Percentiles rank a stretch among this genome's conserved stretches.
These are phyloP conservation scores for Choristoneura fumiferana DNA, from an alignment of 1,140 invertebrate species.

Conservation along the genomic window DNA sequence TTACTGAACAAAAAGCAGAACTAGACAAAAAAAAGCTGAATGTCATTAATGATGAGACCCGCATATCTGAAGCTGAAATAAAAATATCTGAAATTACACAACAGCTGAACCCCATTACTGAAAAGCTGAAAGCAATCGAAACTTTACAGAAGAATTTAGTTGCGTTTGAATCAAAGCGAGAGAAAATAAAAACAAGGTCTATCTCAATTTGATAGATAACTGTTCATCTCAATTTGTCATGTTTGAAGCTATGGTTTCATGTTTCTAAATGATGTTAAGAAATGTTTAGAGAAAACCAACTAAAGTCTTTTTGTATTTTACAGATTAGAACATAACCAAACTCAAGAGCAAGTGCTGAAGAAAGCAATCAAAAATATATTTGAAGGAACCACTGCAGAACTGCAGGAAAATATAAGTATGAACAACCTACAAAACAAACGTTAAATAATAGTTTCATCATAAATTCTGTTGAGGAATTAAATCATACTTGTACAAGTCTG, in stretches of 20 bases:
- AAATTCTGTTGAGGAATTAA: too few species aligned
- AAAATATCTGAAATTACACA: constrained; percentile 79
- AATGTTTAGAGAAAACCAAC: too few species aligned
- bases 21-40: constrained; percentile 77
- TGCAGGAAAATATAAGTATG: constrained; percentile 81
- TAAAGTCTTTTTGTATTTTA: too few species aligned
- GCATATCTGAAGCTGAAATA: constrained; percentile 81
- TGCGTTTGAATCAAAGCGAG: constrained; percentile 76
- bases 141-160: constrained; percentile 79
- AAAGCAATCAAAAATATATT: constrained; percentile 80
- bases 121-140: constrained; percentile 80
- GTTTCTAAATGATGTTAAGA: too few species aligned
- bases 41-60: constrained; percentile 79
- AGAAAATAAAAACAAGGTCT: constrained; percentile 79
- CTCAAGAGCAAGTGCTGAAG: constrained; percentile 76
- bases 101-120: constrained; percentile 82
- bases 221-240: constrained; percentile 10
- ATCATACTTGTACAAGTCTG: too few species aligned
- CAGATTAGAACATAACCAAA: constrained; percentile 68
- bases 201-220: constrained; percentile 19
- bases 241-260: too few species aligned
- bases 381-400: constrained; percentile 80
- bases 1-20: constrained; percentile 78
- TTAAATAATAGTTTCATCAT: too few species aligned
- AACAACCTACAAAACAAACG: constrained; percentile 18